Conservation (phyloP, 2,797 vertebrate genomes). For the Propithecus deckenii region DNA sequence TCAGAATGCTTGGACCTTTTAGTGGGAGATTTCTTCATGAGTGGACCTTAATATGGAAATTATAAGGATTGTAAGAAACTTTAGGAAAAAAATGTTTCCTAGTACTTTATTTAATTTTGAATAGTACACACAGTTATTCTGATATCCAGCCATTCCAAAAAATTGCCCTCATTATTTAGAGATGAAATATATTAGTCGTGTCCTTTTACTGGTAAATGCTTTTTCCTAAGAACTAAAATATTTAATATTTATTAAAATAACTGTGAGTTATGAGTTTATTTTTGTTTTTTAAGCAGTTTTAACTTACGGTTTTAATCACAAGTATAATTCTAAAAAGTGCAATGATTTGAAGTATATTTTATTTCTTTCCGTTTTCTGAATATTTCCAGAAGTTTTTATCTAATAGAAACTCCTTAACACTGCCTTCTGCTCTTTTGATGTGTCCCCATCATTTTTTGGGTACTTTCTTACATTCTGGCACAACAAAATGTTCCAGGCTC, state of each 20-base stretch:
- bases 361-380: slow-evolving; percentile 28
- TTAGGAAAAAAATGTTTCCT: background rate
- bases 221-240: slow-evolving; percentile 33
- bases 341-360: background rate
- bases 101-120: slow-evolving; percentile 44
- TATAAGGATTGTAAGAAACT: background rate
- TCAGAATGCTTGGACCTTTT: background rate
- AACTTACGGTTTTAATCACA: background rate
- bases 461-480: background rate
- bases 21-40: background rate
- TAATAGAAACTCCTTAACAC: background rate
- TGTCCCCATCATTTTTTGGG: background rate
- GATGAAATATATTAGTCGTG: slow-evolving; percentile 52
- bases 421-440: background rate
- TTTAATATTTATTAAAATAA: slow-evolving; percentile 38
- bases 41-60: background rate
- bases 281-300: slow-evolving; percentile 43
- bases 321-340: background rate
- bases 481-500: background rate
- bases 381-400: slow-evolving; percentile 19
- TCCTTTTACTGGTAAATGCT: slow-evolving; percentile 47
- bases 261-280: slow-evolving; percentile 26
- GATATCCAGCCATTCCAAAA: slow-evolving; percentile 9
- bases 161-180: slow-evolving; percentile 32
- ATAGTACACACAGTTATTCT: slow-evolving; percentile 12